A percentile compares a stretch with the other conserved stretches of the same genome.
These are phyloP conservation scores for Andrena flavipes DNA, from an alignment of 2,888 invertebrate genomes.

Conservation along the genomic window DNA sequence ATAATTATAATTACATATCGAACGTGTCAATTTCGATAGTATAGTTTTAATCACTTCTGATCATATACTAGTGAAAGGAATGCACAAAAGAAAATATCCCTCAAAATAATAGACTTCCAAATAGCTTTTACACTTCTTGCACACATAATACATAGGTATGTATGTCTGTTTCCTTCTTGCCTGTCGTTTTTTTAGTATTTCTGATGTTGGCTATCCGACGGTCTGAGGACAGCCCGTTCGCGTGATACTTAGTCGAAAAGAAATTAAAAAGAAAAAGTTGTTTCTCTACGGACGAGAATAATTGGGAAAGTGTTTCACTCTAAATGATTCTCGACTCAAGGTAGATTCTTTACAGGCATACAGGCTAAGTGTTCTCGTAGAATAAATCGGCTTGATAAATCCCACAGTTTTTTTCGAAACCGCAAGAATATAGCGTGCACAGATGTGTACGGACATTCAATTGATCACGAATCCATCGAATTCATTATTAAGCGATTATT, in stretches of 20 bases:
- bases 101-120: neutral
- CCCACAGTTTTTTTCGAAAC: neutral
- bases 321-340: neutral
- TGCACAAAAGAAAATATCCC: neutral
- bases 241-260: neutral
- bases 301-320: neutral
- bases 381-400: slow-evolving; percentile 4
- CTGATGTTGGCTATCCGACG: neutral
- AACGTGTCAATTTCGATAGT: too few species aligned
- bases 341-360: neutral
- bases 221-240: neutral
- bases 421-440: neutral
- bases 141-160: neutral
- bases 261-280: neutral
- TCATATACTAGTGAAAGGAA: too few species aligned
- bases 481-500: neutral
- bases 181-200: neutral
- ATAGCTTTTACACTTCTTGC: too few species aligned
- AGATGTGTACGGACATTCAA: neutral
- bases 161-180: neutral
- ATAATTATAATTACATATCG: too few species aligned
- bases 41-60: too few species aligned
- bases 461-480: neutral
- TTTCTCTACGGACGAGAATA: neutral
- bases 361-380: neutral